These are phyloP conservation scores for Rhea americana DNA, from an alignment of 2,113 vertebrate species.

Conservation along the genomic window DNA sequence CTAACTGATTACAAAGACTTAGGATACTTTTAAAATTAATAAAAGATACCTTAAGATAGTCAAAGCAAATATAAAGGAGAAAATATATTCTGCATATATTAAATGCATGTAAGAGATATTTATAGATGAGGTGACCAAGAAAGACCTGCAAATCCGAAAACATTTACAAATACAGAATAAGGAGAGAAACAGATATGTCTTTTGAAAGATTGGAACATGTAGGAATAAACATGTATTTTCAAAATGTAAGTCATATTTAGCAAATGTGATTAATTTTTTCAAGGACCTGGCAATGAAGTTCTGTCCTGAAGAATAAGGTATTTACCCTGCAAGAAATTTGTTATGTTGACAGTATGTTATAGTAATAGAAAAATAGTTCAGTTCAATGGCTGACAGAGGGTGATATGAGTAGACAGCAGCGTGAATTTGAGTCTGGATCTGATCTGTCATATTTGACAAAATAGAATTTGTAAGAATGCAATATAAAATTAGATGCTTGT, in stretches of 20 bases:
- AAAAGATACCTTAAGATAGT: neutral
- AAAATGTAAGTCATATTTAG: conserved; percentile 19
- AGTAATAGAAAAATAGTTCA: conserved; percentile 6
- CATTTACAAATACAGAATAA: conserved; percentile 10
- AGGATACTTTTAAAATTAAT: neutral
- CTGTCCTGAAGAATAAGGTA: neutral
- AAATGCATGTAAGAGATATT: neutral
- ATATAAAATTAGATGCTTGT: neutral
- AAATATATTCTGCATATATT: neutral
- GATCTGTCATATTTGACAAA: neutral
- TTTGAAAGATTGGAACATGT: conserved; percentile 10
- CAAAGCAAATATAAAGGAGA: neutral
- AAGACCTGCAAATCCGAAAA: conserved; percentile 1
- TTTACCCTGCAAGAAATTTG: neutral
- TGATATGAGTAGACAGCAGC: neutral
- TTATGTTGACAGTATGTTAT: neutral
- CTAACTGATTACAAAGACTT: neutral
- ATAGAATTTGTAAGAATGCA: neutral
- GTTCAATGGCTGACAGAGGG: neutral
- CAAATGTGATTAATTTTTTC: conserved; percentile 47
- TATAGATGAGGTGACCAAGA: neutral
- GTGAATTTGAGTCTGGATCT: neutral
- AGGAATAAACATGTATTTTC: conserved; percentile 23
- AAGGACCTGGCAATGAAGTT: conserved; percentile 32
- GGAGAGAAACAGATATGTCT: neutral